phyloP scores from a whole-genome alignment of 2,113 vertebrate genomes.

The Mohoua ochrocephala region DNA sequence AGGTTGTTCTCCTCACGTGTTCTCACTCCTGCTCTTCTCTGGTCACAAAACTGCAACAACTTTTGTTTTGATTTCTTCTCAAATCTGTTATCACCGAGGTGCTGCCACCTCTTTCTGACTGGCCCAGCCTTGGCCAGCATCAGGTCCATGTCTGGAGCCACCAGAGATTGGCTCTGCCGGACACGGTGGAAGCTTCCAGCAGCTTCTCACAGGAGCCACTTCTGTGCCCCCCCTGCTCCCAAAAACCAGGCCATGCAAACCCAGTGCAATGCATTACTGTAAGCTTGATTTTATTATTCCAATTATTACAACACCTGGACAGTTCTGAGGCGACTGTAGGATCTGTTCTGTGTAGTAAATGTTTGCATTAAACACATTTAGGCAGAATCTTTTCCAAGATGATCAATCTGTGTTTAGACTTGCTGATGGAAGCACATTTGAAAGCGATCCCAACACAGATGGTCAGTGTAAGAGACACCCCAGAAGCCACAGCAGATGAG shows the following conservation, averaged over 20 bases:
- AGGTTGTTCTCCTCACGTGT: not conserved
- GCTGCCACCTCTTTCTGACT: not conserved
- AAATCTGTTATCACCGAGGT: not conserved
- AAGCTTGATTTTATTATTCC: not conserved
- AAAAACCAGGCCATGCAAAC: not conserved
- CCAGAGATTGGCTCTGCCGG: not conserved
- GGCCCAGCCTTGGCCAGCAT: not conserved
- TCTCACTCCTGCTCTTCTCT: not conserved
- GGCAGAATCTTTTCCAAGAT: not conserved
- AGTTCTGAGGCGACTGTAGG: not conserved
- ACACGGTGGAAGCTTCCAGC: not conserved
- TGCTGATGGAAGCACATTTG: not conserved
- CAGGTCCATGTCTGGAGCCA: too few species aligned
- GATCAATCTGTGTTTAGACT: not conserved
- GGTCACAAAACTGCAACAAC: not conserved
- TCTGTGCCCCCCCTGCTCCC: not conserved
- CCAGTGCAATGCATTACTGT: not conserved
- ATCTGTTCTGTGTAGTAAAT: not conserved
- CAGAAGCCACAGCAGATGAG: not conserved
- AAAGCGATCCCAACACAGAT: not conserved
- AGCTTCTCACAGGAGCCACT: not conserved
- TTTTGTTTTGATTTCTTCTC: not conserved
- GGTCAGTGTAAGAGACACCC: not conserved
- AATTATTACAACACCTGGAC: not conserved
- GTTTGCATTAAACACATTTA: not conserved